Evolutionary conservation across 2,113 vertebrate genomes (phyloP), one percentile per base, ranked within the genome.

Genomic region (Bothrops jararaca): DNA sequence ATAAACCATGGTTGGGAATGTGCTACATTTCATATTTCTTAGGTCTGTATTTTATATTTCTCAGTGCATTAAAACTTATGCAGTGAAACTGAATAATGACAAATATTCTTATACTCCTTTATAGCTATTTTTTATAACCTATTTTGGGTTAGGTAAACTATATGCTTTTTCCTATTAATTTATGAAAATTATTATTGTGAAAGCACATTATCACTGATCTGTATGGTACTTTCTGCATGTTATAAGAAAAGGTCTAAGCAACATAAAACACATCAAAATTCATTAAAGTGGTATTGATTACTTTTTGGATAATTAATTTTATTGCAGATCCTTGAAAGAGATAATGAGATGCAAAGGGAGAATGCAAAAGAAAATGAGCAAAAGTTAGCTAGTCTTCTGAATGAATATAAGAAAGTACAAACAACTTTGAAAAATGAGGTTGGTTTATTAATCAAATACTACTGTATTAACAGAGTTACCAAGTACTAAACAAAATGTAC

Each of bases 261-360:
- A 98, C 98, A 99, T 98, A 99, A 98, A 99, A 98, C 98, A 98
- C 98, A 98, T 99, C 98, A 99, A 98, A 98, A 98, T 99, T 98
- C 98, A 99, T 98, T 98, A 99, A 99, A 99, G 97, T 96, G 90
- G 98, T 98, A 99, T 99, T 99, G 98, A 99, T 98, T 98, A 98
- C 98, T 98, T 98, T 97, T 98, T 96, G 98, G 99, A 98, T 98
- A 98, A 99, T 99, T 99, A 99, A 99, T 99, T 99, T 99, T 98
- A 99, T 98, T 98, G 98, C 99, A 99, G 99, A 97, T 97, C 97
- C 98, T 99, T 98, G 98, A 99, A 98, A 98, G 97, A 98, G 98
- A 99, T 98, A 99, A 99, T 96, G 98, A 98, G 98, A 98, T 98
- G 97, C 98, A 98, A 98, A 98, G 96, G 97, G 97, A 98, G 98